Percentiles rank a stretch among this genome's conserved stretches.
Evolutionary conservation across 1,140 invertebrate genomes (phyloP).

Genomic region (Meloidogyne floridensis): DNA sequence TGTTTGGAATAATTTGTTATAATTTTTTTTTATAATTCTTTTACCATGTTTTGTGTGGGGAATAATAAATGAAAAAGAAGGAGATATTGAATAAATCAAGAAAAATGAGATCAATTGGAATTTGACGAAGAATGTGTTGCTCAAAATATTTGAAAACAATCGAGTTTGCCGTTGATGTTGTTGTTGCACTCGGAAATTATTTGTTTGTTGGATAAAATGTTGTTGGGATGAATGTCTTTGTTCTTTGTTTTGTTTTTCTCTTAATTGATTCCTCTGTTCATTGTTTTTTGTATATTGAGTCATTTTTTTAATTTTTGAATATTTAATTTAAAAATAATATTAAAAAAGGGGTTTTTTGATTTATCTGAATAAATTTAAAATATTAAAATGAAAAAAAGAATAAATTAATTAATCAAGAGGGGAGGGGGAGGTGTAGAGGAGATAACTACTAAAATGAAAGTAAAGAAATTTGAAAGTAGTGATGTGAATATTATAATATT

Average conservation of each 20-base stretch:
- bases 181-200: neutral
- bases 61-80: conserved; percentile 4
- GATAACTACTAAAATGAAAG: no score
- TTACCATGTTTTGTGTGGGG: neutral
- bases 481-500: no score
- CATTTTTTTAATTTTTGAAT: neutral
- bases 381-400: no score
- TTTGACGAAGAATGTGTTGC: neutral
- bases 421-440: no score
- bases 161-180: neutral
- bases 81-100: neutral
- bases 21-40: neutral
- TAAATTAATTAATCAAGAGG: no score
- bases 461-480: no score
- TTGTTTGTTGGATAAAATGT: neutral
- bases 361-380: no score
- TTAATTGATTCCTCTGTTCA: conserved; percentile 4
- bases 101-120: conserved; percentile 6
- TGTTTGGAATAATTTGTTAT: neutral
- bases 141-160: neutral
- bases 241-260: neutral
- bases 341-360: no score
- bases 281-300: neutral
- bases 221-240: neutral
- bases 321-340: no score